phyloP scores from a whole-genome alignment of 1,140 invertebrate species.

The Melanaphis sacchari region DNA sequence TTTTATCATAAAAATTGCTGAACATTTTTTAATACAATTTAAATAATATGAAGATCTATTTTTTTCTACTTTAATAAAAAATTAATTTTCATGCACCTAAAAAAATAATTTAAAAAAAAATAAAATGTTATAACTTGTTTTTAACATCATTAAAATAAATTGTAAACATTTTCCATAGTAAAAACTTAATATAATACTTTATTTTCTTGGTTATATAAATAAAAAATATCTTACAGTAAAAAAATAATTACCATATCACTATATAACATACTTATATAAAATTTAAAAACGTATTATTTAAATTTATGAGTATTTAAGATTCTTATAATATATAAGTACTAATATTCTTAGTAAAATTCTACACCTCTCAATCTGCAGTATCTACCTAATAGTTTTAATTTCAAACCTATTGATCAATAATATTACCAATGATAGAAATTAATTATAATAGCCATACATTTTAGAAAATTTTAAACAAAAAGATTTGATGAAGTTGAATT shows the following conservation, averaged over 20 bases:
- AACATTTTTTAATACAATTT: no score
- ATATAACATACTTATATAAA: background rate
- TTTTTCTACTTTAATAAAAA: background rate
- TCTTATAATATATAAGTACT: background rate
- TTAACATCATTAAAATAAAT: background rate
- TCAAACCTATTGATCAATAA: background rate
- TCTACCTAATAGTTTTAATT: background rate
- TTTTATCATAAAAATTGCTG: no score
- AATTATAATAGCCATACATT: background rate
- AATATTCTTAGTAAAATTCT: background rate
- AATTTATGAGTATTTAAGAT: background rate
- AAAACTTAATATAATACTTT: background rate
- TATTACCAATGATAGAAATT: background rate
- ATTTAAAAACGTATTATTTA: background rate
- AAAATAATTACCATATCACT: no score
- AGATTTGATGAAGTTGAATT: background rate
- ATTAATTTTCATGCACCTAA: background rate
- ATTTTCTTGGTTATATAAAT: background rate
- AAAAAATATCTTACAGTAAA: background rate
- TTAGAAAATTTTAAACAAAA: background rate
- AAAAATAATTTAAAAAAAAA: background rate
- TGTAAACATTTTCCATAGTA: background rate
- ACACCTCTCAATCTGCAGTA: background rate
- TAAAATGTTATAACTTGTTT: background rate
- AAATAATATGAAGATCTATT: no score